Evolutionary conservation across 2,797 vertebrate genomes (phyloP), one percentile per base, ranked within the genome.

Genomic region (Xiphophorus birchmanni): DNA sequence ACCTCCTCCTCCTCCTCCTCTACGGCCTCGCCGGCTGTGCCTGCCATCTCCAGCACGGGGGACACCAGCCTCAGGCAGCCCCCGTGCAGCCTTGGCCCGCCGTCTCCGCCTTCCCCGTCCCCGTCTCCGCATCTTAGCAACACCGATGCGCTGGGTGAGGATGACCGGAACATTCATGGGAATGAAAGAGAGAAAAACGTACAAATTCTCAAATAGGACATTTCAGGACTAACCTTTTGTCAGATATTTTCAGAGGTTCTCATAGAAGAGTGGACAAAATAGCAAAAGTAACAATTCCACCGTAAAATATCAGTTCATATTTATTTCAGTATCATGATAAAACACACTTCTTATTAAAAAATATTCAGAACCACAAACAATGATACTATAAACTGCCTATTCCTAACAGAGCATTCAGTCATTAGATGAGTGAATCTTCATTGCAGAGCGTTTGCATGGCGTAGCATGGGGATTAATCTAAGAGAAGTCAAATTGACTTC

Each of bases 71-170:
- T 96, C 81, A 87, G 85, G 92, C 95, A 90, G 88, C 94, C 96
- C 93, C 94, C 96, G 87, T 90, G 95, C 87, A 92, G 93, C 90
- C 94, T 93, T 73, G 88, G 88, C 91, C 96, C 95, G 74, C 94
- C 84, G 84, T 91, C 92, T 26, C 93, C 89, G 0, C 78, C 84
- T 0, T 90, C 93, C 2, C 91, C 92, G 26, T 94, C 92, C 0
- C 88, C 93, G 0, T 94, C 94, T 0, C 95, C 94, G 0, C 97
- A 96, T 87, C 96, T 95, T 92, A 97, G 96, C 95, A 91, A 97
- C 95, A 96, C 95, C n/a, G 98, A 99, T 89, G 95, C 96, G 91
- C 95, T 97, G 95, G 97, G 98, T 99, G 95, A 97, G 96, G 93
- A 93, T 90, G 88, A 91, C 88, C 92, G 91, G 86, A 90, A 87